Evolutionary conservation across 1,140 invertebrate species (phyloP), one percentile per base, ranked within the genome.

Genomic region (Bombyx mori): DNA sequence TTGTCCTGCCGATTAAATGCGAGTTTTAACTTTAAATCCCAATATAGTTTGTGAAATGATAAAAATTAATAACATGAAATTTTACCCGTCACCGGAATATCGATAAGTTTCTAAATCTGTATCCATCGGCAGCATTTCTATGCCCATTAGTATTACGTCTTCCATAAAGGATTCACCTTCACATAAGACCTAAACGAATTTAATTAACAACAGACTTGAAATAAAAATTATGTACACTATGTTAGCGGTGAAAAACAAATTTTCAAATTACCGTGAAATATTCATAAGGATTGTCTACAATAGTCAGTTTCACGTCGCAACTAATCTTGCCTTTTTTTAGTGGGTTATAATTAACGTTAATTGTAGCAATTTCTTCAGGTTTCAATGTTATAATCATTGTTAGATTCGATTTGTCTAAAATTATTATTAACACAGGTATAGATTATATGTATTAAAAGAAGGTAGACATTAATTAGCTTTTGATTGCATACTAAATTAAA

Each of bases 151-250:
- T 53, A 83, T 82, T 3, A 86, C 79, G 63, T 86, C 83, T 66
- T 85, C 83, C 68, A 81, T 77, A 55, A 86, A 86, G 1, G 80
- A 76, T 66, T 86, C 82, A 35, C 73, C 80, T 66, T 85, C 77
- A 58, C 82, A 85, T 8, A 79, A 52, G n/a, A 86, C 68, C 83
- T 86, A 45, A 51, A 69, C 4, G 26, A 35, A 35, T 18, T 18
- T 18, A 18, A 63, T 12, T 48, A 10, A 49, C 7, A 42, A 10
- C 1, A 35, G 0, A 35, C 26, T 35, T 35, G 4, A 35, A 35
- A 35, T 35, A 35, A 35, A 35, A 35, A 35, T 35, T 35, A 35
- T 35, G 26, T 35, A 35, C 26, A 3, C 4, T 5, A 5, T 35
- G 4, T 35, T 35, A 35, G 26, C 26, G 26, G 26, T 35, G 26